Conservation (phyloP, 2,888 invertebrate genomes). For the Gonocerus acuteangulatus region DNA sequence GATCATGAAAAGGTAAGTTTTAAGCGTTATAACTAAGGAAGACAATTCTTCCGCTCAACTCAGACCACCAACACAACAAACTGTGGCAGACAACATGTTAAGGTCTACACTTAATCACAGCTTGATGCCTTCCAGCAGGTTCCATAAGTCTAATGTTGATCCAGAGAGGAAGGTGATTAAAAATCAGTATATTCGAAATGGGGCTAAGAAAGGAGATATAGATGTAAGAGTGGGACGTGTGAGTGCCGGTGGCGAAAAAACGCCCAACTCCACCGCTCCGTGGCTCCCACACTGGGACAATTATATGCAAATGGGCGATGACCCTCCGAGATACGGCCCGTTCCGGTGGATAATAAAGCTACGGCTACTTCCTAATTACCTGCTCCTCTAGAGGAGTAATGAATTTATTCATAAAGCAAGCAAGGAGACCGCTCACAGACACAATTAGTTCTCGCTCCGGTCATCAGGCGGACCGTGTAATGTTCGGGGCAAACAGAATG, state of each 20-base stretch:
- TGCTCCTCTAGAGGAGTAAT: not conserved
- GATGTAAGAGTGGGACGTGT: constrained; percentile 6
- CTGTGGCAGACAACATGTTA: too few relatives aligned
- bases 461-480: constrained; percentile 1
- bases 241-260: not conserved
- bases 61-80: too few relatives aligned
- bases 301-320: constrained; percentile 34
- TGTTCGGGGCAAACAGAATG: not conserved
- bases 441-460: constrained; percentile 9
- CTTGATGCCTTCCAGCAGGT: too few relatives aligned
- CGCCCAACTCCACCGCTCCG: not conserved
- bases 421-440: not conserved
- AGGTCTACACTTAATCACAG: too few relatives aligned
- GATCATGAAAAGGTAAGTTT: too few relatives aligned
- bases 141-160: too few relatives aligned
- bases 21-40: too few relatives aligned
- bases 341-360: constrained; percentile 3
- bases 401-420: constrained; percentile 25
- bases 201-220: too few relatives aligned
- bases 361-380: constrained; percentile 18
- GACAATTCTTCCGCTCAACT: too few relatives aligned
- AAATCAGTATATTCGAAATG: too few relatives aligned
- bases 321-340: constrained; percentile 26
- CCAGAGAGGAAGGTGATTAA: too few relatives aligned
- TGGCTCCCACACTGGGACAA: constrained; percentile 29